Evolutionary conservation across 2,113 vertebrate genomes (phyloP), one percentile per base, ranked within the genome.

Genomic region (Mystacornis crossleyi): DNA sequence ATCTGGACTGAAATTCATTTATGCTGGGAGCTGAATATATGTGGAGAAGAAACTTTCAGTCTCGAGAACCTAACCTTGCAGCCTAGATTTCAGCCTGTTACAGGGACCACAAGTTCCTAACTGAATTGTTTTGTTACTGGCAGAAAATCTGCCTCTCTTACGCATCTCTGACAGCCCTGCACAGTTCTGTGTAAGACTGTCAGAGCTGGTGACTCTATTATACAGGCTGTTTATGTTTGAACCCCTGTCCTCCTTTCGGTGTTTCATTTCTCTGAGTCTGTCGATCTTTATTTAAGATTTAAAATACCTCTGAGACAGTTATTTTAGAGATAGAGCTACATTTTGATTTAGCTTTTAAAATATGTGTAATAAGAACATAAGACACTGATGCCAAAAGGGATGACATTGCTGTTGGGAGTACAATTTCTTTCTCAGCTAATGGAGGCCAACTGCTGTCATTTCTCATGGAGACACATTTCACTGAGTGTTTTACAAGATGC

Each of bases 401-500:
- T 40, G n/a, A 21, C 12, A 18, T 6, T 45, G 10, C 11, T 67
- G 26, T 9, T 75, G 6, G 57, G 40, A 91, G 23, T 18, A 57
- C 9, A 72, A 7, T 6, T 40, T 60, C 43, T 91, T 81, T 33
- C 31, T 34, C 53, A 82, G 40, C 9, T 69, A n/a, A 45, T 4
- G 61, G n/a, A 20, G 14, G 4, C 14, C 43, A 74, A 43, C 42
- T 78, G 25, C 33, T 45, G 3, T 23, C 18, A 25, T 18, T 85
- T 64, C 18, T 48, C 34, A 20, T 61, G 57, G 21, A 74, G 43
- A 57, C 7, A 25, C 8, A 31, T 62, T 79, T 73, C 36, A 38
- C 43, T 24, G 53, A 62, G 14, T 42, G 14, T 26, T 1, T 1
- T 28, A 40, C 9, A 51, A 58, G 40, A 34, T 0, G 0, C 11